These are phyloP conservation scores for Cuculus canorus DNA, from an alignment of 2,797 vertebrate species.

Conservation along the genomic window DNA sequence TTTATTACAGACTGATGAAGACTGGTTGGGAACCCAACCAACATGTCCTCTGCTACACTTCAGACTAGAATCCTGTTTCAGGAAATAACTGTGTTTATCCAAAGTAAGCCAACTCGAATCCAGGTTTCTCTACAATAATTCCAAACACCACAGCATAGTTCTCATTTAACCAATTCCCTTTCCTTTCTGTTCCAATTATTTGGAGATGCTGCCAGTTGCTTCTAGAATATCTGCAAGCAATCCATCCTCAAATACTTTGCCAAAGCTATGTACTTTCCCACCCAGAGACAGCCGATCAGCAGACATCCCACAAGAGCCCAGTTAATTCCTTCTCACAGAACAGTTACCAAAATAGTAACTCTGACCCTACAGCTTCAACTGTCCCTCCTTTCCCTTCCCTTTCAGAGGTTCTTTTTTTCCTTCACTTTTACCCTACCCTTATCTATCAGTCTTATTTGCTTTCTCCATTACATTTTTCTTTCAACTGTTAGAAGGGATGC, in stretches of 20 bases:
- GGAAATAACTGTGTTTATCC: slow-evolving; percentile 16
- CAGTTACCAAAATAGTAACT: not conserved
- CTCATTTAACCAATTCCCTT: not conserved
- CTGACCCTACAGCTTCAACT: not conserved
- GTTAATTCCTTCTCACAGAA: not conserved
- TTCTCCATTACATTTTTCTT: not conserved
- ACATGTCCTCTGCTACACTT: not conserved
- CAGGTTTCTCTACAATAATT: not conserved
- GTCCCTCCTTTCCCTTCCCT: not conserved
- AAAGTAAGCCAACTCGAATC: not conserved
- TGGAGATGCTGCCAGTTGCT: not conserved
- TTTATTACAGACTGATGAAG: not conserved
- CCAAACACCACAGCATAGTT: not conserved
- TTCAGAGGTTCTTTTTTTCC: not conserved
- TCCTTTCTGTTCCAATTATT: not conserved
- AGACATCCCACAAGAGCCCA: not conserved
- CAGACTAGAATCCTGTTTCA: not conserved
- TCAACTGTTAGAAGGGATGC: not conserved
- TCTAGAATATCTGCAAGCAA: not conserved
- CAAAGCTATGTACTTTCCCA: not conserved
- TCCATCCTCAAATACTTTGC: not conserved
- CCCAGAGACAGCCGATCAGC: not conserved
- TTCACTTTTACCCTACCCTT: not conserved
- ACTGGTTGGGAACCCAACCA: not conserved
- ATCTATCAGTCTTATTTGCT: not conserved